Conservation (phyloP, 2,797 vertebrate species). For the Poecile montanus region DNA sequence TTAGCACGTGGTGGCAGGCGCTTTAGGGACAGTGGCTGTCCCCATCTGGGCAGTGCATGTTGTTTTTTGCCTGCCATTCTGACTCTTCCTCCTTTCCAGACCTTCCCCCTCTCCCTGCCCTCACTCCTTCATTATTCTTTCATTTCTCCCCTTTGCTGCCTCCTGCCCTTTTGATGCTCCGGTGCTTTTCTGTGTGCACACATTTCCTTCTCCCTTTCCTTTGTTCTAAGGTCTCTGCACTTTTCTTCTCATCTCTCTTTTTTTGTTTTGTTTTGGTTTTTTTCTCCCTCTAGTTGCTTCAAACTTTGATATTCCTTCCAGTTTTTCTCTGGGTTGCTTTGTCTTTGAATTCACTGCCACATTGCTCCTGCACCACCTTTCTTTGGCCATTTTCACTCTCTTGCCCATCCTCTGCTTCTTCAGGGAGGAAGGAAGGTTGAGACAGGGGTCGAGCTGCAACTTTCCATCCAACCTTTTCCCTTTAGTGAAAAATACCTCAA, state of each 20-base stretch:
- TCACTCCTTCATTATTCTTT: not conserved
- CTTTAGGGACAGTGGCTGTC: not conserved
- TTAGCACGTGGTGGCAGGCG: accelerated
- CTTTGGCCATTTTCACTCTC: not conserved
- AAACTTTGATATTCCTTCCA: slow-evolving; percentile 27
- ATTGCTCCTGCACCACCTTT: not conserved
- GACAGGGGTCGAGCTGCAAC: not conserved
- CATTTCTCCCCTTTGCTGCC: slow-evolving; percentile 7
- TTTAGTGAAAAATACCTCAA: not conserved
- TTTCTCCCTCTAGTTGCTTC: not conserved
- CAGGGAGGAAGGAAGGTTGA: not conserved
- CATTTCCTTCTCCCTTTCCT: not conserved
- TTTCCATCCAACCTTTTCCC: not conserved
- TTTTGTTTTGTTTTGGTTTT: not conserved
- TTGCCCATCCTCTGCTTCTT: not conserved
- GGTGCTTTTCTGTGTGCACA: not conserved
- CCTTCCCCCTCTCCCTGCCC: not conserved
- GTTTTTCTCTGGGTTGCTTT: not conserved
- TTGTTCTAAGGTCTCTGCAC: slow-evolving; percentile 7
- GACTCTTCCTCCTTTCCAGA: not conserved
- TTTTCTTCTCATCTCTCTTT: not conserved
- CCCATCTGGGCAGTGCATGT: accelerated
- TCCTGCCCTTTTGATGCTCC: not conserved
- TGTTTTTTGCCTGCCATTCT: not conserved
- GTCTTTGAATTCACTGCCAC: not conserved